Evolutionary conservation across 2,888 invertebrate genomes (phyloP), one percentile per base, ranked within the genome.

Genomic region (Strigamia transsilvanica): DNA sequence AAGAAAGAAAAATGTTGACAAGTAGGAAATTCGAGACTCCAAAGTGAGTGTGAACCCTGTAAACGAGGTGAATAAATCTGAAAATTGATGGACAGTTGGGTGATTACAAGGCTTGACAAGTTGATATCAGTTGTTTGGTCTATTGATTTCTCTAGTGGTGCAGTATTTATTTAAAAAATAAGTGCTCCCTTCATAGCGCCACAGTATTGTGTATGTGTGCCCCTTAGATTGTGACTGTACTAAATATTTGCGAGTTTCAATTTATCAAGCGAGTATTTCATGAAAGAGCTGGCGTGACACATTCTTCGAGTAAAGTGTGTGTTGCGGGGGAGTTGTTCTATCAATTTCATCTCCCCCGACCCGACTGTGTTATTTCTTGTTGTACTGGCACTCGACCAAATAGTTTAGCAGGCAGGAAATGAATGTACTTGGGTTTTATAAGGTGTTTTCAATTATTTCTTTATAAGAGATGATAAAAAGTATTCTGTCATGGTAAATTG

Each of bases 371-470:
- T 56, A 56, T 56, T 56, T 56, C 56, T 56, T 56, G 56, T 56
- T 56, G 56, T 18, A 56, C 56, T 56, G 56, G 56, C 56, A 56
- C 56, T 56, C 56, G 56, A 56, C 56, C 56, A 56, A 56, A 56
- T 56, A 56, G 56, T 56, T 56, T 56, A 56, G 56, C 56, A 56
- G 18, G 56, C 56, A 56, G 56, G 56, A 56, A 56, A 56, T 56
- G 56, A 56, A 56, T 77, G 77, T 77, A 34, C 38, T 34, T 77
- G 77, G 38, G 23, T 32, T 77, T 77, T 32, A 34, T 77, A 77
- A 77, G 77, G 77, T 79, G 41, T 38, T 79, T 79, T 79, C 79
- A 34, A 79, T 79, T 79, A 79, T 41, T 41, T 41, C 79, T 38
- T 42, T 42, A 41, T 79, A 79, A 79, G 79, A 79, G 41, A 41